Evolutionary conservation across 1,140 invertebrate genomes (phyloP), one percentile per base, ranked within the genome.

Genomic region (Dryas iulia): DNA sequence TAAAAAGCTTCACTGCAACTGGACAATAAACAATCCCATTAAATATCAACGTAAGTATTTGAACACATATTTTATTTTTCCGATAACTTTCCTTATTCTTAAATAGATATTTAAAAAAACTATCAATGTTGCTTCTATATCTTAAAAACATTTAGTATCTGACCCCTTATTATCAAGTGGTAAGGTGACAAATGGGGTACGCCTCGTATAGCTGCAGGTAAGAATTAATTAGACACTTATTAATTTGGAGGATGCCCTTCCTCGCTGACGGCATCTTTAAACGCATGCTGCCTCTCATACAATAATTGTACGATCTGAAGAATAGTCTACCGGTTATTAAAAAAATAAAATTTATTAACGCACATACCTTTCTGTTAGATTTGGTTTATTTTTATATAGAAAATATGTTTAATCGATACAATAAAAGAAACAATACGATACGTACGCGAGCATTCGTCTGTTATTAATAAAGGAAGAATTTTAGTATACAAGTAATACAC

Each of bases 131-230:
- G 1, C 2, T 18, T n/a, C n/a, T 21, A 47, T 3, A 47, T 47
- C 2, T 47, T 3, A 21, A 10, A 47, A 18, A 47, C 39, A 2
- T 47, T 47, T 6, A 47, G 39, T 47, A 47, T 14, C 35, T 39
- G 35, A 60, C 14, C 63, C 52, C 68, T 71, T 35, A 75, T 85
- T 82, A 84, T 78, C 79, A 65, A 73, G 73, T 73, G 76, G 74
- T 72, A 66, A 66, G 71, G 76, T 84, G 77, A 89, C 81, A 86
- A 89, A 87, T 86, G 79, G 81, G 78, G 33, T 28, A 78, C 80
- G 79, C 83, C 83, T 78, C 69, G 21, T 60, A 65, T 59, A 23
- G 65, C 76, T 75, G 65, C 53, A 71, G 78, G 76, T 69, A 73
- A 65, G 58, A 77, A 82, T 82, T 80, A 77, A 84, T 86, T 83